These are phyloP conservation scores for Coptodon rendalli DNA, from an alignment of 2,113 vertebrate species.

Conservation along the genomic window DNA sequence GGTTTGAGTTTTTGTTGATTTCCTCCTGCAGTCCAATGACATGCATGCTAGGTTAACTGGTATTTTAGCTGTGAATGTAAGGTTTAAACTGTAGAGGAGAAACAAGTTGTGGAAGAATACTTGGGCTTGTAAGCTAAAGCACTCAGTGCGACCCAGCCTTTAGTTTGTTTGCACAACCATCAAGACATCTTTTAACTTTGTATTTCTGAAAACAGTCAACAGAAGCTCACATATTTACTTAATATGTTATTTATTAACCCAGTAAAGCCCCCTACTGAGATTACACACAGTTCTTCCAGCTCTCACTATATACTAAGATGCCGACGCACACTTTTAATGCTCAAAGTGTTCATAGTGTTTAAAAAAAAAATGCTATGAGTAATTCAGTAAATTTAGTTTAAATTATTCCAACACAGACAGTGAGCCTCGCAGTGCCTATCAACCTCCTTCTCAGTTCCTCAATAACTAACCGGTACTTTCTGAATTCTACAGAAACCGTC, in stretches of 20 bases:
- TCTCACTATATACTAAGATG: neutral
- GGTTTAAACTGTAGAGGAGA: neutral
- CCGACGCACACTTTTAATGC: neutral
- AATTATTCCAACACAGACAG: neutral
- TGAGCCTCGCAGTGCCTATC: neutral
- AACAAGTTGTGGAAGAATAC: neutral
- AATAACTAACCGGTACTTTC: neutral
- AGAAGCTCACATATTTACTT: neutral
- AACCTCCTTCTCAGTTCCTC: neutral
- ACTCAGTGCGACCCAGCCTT: neutral
- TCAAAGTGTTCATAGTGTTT: neutral
- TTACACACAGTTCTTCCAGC: neutral
- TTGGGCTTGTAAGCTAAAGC: neutral
- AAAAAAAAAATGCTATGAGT: neutral
- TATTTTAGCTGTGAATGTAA: neutral
- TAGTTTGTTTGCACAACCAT: neutral
- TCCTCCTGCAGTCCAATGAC: neutral
- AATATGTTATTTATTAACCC: neutral
- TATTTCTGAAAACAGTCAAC: neutral
- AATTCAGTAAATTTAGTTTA: neutral
- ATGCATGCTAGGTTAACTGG: neutral
- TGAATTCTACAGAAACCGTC: neutral
- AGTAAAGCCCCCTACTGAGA: neutral
- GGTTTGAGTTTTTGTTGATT: neutral
- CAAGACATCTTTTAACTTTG: neutral